phyloP scores from a whole-genome alignment of 2,797 vertebrate species.

The Anabacerthia variegaticeps region DNA sequence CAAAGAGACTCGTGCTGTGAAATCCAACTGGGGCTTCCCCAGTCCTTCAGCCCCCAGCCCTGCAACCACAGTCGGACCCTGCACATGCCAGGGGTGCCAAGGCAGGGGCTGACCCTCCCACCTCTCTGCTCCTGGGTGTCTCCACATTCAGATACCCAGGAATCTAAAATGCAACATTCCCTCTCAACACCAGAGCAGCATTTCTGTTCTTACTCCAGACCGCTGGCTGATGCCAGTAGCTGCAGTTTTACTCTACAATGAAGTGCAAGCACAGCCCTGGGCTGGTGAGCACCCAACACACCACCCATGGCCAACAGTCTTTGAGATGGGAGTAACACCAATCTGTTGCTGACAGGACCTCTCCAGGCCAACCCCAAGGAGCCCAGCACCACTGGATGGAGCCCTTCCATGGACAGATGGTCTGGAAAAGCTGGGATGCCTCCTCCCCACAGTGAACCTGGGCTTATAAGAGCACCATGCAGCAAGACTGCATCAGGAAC shows the following conservation, averaged over 20 bases:
- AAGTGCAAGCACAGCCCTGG: background rate
- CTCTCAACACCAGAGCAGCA: background rate
- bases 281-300: background rate
- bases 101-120: background rate
- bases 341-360: background rate
- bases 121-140: background rate
- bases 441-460: rapidly evolving
- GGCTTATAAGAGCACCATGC: background rate
- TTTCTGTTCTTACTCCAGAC: background rate
- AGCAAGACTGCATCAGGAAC: background rate
- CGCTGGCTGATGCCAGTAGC: rapidly evolving
- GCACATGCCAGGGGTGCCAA: rapidly evolving
- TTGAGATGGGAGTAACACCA: background rate
- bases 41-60: background rate
- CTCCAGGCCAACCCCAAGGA: background rate
- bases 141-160: background rate
- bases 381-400: background rate
- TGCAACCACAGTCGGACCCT: background rate
- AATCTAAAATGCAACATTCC: rapidly evolving
- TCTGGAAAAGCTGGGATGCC: background rate
- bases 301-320: rapidly evolving
- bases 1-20: background rate
- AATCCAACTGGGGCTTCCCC: background rate
- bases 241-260: background rate
- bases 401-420: background rate